A percentile compares a stretch with the other conserved stretches of the same genome.
Evolutionary conservation across 2,797 vertebrate genomes (phyloP).

Genomic region (Borostomias antarcticus): DNA sequence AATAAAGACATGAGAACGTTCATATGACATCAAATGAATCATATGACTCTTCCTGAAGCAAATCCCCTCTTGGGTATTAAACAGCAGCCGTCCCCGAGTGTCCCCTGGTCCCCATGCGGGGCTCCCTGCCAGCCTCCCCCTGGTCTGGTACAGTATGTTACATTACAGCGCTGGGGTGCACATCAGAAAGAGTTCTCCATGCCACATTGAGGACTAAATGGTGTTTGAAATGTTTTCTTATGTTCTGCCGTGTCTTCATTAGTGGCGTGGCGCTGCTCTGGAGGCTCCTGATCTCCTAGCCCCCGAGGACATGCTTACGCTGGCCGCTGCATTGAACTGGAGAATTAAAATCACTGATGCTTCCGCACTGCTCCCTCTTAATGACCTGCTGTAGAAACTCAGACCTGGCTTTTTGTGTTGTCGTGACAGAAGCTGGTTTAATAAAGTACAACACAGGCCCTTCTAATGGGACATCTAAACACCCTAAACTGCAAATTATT

Average conservation of each 20-base stretch:
- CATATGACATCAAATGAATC: too few relatives aligned
- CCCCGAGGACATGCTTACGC: background rate
- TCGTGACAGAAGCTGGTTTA: background rate
- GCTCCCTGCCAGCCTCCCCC: too few relatives aligned
- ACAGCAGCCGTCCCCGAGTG: too few relatives aligned
- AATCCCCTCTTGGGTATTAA: too few relatives aligned
- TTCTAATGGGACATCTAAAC: too few relatives aligned
- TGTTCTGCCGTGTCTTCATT: background rate
- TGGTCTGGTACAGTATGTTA: too few relatives aligned
- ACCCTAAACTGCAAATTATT: slow-evolving; percentile 9
- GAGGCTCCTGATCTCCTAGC: background rate
- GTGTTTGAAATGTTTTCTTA: slow-evolving; percentile 12
- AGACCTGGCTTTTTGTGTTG: background rate
- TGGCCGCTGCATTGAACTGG: background rate
- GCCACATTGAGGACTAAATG: slow-evolving; percentile 3
- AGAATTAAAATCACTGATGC: background rate
- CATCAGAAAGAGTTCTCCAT: background rate
- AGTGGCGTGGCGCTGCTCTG: background rate
- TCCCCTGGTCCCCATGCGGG: too few relatives aligned
- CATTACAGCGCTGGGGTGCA: background rate
- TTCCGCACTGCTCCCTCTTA: background rate
- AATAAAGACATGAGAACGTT: too few relatives aligned
- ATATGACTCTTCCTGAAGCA: too few relatives aligned
- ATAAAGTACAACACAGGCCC: background rate
- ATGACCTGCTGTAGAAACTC: background rate